Evolutionary conservation across 2,113 vertebrate species (phyloP).

Genomic region (Pavo muticus): DNA sequence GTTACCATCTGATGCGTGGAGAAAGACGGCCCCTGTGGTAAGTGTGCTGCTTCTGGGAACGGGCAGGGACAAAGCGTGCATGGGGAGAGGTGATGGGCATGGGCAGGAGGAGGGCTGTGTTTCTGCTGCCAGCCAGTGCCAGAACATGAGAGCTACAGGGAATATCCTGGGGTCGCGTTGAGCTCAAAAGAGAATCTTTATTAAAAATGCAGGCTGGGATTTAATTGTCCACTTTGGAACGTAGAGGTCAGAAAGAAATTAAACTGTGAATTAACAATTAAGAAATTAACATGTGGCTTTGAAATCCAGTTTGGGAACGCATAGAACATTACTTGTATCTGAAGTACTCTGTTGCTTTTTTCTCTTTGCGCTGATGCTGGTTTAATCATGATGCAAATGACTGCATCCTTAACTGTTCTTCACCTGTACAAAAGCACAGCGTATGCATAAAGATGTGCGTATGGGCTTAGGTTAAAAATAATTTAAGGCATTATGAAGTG

Average conservation of each 20-base stretch:
- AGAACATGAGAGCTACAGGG: neutral
- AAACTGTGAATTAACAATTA: neutral
- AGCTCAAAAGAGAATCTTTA: neutral
- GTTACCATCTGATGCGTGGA: constrained; percentile 96
- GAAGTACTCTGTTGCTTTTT: neutral
- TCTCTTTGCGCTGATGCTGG: neutral
- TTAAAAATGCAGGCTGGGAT: neutral
- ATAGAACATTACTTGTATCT: neutral
- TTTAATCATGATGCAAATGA: neutral
- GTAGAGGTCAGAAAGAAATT: neutral
- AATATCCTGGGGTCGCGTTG: neutral
- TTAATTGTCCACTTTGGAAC: neutral
- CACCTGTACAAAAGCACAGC: neutral
- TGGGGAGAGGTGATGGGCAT: neutral
- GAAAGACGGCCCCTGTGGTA: constrained; percentile 93
- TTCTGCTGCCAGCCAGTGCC: neutral
- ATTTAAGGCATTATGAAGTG: neutral
- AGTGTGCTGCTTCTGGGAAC: constrained; percentile 4
- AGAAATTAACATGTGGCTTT: neutral
- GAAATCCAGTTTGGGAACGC: neutral
- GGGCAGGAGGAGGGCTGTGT: neutral
- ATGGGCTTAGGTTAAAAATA: neutral
- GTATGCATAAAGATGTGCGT: neutral
- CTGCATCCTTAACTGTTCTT: neutral
- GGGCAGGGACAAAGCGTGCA: neutral